Conservation (phyloP, 2,797 vertebrate genomes). For the Neoniphon sammara region DNA sequence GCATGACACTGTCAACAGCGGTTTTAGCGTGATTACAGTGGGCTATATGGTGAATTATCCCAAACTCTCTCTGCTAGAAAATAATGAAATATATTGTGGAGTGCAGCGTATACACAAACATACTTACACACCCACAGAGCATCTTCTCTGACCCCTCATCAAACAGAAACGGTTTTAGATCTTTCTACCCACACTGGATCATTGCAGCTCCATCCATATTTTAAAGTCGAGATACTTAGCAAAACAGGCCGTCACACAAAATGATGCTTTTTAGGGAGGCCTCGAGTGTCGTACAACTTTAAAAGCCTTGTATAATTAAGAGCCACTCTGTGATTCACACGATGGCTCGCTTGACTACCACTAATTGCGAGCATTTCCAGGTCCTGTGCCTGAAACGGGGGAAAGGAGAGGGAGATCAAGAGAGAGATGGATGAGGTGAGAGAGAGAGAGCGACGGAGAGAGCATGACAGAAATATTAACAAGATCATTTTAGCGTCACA, state of each 20-base stretch:
- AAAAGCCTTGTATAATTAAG: slow-evolving; percentile 68
- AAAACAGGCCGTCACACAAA: slow-evolving; percentile 52
- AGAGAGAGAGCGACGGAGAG: slow-evolving; percentile 34
- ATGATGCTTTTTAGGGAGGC: slow-evolving; percentile 47
- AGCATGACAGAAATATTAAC: slow-evolving; percentile 44
- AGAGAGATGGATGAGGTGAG: slow-evolving; percentile 21
- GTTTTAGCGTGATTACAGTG: slow-evolving; percentile 16
- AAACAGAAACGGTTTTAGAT: slow-evolving; percentile 38
- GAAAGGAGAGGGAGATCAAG: not conserved
- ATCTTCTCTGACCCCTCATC: slow-evolving; percentile 44
- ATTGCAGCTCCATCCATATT: slow-evolving; percentile 55
- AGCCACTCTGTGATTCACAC: slow-evolving; percentile 48
- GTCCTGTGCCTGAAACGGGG: slow-evolving; percentile 11
- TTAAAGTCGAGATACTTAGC: slow-evolving; percentile 50
- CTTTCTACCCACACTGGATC: slow-evolving; percentile 9
- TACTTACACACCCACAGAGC: slow-evolving; percentile 30
- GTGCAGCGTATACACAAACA: slow-evolving; percentile 24
- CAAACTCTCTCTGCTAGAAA: slow-evolving; percentile 22
- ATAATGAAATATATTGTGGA: slow-evolving; percentile 7
- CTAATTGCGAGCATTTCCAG: slow-evolving; percentile 49
- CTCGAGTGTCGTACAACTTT: slow-evolving; percentile 50
- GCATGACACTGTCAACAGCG: slow-evolving; percentile 28
- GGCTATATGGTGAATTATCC: slow-evolving; percentile 24
- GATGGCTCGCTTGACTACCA: slow-evolving; percentile 29
- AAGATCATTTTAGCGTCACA: slow-evolving; percentile 35